Conservation (phyloP, 1,140 invertebrate genomes). For the Trichoplusia ni region DNA sequence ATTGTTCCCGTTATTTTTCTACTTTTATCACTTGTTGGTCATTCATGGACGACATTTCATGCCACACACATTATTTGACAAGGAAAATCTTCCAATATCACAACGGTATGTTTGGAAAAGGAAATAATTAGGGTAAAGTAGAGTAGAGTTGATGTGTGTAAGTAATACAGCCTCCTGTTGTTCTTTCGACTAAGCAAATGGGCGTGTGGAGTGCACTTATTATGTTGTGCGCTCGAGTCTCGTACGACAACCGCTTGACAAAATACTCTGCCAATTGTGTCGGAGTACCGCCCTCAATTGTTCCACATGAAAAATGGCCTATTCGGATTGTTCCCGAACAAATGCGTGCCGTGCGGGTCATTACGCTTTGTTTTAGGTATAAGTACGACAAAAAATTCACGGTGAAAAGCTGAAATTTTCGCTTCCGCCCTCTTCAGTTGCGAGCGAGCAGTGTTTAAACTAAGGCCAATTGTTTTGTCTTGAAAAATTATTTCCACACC, state of each 20-base stretch:
- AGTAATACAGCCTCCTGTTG: neutral
- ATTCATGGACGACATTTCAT: too few relatives aligned
- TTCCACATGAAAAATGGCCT: constrained; percentile 80
- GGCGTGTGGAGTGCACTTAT: constrained; percentile 63
- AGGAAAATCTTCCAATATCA: too few relatives aligned
- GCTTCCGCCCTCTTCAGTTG: constrained; percentile 64
- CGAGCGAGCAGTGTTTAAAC: constrained; percentile 61
- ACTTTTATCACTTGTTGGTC: neutral
- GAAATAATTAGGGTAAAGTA: too few relatives aligned
- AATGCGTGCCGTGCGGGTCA: constrained; percentile 78
- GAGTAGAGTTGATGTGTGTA: too few relatives aligned
- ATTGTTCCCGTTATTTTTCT: constrained; percentile 10
- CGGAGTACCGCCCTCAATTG: constrained; percentile 77
- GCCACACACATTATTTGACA: too few relatives aligned
- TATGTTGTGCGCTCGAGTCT: constrained; percentile 57
- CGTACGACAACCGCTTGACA: constrained; percentile 77
- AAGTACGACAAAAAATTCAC: constrained; percentile 77
- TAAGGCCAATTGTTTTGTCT: constrained; percentile 63
- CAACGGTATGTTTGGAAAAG: too few relatives aligned
- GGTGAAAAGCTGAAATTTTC: constrained; percentile 70
- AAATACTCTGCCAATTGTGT: constrained; percentile 79
- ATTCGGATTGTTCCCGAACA: constrained; percentile 79
- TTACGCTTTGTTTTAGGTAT: constrained; percentile 79
- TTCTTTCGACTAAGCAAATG: constrained; percentile 26
- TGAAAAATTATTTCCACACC: constrained; percentile 42